These are phyloP conservation scores for Saimiri boliviensis DNA, from an alignment of 2,113 vertebrate genomes.

Conservation along the genomic window DNA sequence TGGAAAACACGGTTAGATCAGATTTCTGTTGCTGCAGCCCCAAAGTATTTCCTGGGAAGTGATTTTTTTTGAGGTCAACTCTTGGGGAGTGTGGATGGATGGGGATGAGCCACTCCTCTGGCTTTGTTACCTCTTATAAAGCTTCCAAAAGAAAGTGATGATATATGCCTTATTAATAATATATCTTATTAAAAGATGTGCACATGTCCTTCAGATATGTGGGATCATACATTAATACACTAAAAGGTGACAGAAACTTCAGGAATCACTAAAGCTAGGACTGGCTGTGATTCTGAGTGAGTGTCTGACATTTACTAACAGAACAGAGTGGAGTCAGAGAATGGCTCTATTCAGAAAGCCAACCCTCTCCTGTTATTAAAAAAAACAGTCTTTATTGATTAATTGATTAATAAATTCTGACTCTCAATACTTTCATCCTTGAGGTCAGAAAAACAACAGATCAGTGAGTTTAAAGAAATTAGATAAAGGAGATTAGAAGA, in stretches of 20 bases:
- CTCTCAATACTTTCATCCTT: neutral
- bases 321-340: neutral
- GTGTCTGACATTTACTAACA: no score
- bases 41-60: neutral
- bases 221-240: neutral
- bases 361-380: neutral
- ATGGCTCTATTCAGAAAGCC: neutral
- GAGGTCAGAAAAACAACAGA: neutral
- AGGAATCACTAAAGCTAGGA: neutral
- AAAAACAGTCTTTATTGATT: neutral
- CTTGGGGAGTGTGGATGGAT: neutral
- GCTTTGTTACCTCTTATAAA: neutral
- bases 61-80: neutral
- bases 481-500: neutral
- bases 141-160: neutral
- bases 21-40: neutral
- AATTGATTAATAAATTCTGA: neutral
- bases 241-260: neutral
- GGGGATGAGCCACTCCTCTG: neutral
- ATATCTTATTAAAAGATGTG: neutral
- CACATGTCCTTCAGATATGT: neutral
- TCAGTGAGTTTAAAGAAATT: neutral
- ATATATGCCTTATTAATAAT: neutral
- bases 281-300: neutral
- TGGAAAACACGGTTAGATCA: accelerated